Base-by-base conservation (phyloP, 2,888 invertebrate genomes). In the Plebejus argus region DNA sequence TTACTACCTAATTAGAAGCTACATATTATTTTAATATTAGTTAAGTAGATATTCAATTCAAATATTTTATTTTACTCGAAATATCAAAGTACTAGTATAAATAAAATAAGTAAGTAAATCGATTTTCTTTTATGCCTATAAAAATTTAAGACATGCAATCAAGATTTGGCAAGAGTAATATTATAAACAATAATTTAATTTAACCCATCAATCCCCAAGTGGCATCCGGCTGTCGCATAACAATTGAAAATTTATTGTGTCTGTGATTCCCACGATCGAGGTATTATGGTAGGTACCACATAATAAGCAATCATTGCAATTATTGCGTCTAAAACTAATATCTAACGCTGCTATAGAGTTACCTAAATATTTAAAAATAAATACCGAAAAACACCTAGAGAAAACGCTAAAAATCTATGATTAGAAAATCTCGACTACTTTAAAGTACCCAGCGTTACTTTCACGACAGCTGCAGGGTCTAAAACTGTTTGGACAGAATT, bases 141-240 rank as follows among this genome's bases (percentile, higher is more conserved):
- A 53, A 53, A 53, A 53, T 53, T 18, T 53, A 53, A 53, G 15
- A 53, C 18, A 53, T 53, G 18, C 12, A 66, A 66, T 12, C 12
- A 66, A 66, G 28, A 66, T 66, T 66, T 33, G 66, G 66, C 66
- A 66, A 66, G 66, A 12, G 5, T 53, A 53, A 53, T 53, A 53
- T 45, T 18, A 53, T 53, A 18, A 53, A 53, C 18, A 53, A 53
- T 53, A 53, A 18, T 18, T 1, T 45, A 45, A 45, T 45, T 45
- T 10, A 45, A 45, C 28, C 28, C 28, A 28, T 28, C 28, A 28
- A 28, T 28, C 28, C 28, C 28, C 28, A 28, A 28, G 28, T 28
- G 28, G 28, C 28, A 28, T 2, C 28, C 28, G 28, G 28, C 28
- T 28, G 28, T 28, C 28, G 28, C 28, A 28, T 28, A 28, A 28